Evolutionary conservation across 2,797 vertebrate species (phyloP), one percentile per base, ranked within the genome.

Genomic region (Paedocypris micromegethes): DNA sequence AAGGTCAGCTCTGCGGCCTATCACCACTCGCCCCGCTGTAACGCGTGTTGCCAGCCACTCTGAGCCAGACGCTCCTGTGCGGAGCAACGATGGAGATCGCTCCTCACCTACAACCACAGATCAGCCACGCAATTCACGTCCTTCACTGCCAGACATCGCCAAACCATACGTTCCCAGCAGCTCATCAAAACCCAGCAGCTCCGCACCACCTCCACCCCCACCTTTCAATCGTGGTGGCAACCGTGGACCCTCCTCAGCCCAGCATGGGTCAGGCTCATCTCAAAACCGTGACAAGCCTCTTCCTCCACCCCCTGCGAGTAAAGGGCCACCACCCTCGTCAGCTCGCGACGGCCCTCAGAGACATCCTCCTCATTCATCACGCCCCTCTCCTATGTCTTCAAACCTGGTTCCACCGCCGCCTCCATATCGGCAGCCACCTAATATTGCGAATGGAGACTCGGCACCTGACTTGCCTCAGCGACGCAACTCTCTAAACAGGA

Each of bases 401-500:
- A 84, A 90, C 0, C 89, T 90, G 2, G 90, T 92, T 0, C 94
- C 94, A 0, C 93, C 93, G 0, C 93, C 94, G 0, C 93, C 93
- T 0, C 94, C 95, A 3, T 97, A 96, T 80, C 88, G 93, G 7
- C 92, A 94, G 46, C 86, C 91, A 89, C 92, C 51, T 84, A 84
- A 74, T 87, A 86, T 56, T 69, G 78, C 58, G 76, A 77, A 87
- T 0, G 81, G 88, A 4, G 85, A 88, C 2, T 85, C 85, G 0
- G 92, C 93, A 51, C 96, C 95, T 0, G 91, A 96, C 86, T 90
- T 98, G 69, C 96, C 96, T 0, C 91, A 94, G 88, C 90, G 94
- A 81, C 91, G 94, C 80, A 97, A 98, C 85, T 98, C 96, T 6
- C 90, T 98, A 80, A 92, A 93, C 84, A 92, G 92, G 84, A 95